A percentile compares a stretch with the other conserved stretches of the same genome.
Conservation (phyloP, 1,140 invertebrate genomes). For the Lepidurus couesii region DNA sequence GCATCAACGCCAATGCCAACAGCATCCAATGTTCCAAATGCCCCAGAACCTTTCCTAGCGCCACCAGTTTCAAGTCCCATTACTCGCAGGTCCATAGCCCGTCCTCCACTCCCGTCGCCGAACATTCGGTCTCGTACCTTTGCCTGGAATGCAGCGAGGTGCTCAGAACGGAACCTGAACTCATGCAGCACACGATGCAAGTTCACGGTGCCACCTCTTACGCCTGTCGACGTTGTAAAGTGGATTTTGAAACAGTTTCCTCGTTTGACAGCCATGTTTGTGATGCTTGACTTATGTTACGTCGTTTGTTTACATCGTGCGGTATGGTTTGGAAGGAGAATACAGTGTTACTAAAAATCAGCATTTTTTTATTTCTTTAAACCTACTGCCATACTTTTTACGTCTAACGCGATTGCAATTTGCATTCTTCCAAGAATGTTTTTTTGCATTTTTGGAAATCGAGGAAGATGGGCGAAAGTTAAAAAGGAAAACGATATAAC, state of each 20-base stretch:
- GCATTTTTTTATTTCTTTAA: background rate
- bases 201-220: background rate
- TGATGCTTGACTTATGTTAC: background rate
- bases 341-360: background rate
- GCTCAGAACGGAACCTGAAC: background rate
- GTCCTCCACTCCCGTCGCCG: background rate
- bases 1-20: background rate
- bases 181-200: background rate
- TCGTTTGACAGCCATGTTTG: background rate
- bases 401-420: constrained; percentile 1
- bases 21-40: background rate
- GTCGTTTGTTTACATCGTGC: background rate
- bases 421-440: constrained; percentile 12
- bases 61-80: background rate
- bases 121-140: background rate
- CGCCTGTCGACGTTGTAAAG: background rate
- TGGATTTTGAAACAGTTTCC: background rate
- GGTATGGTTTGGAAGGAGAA: background rate
- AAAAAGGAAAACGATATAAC: constrained; percentile 11
- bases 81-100: background rate
- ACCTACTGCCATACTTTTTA: constrained; percentile 19
- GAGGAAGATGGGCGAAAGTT: constrained; percentile 21
- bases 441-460: background rate
- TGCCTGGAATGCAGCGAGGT: background rate
- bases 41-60: background rate